Conservation (phyloP, 1,140 invertebrate species). For the Latrodectus geometricus region DNA sequence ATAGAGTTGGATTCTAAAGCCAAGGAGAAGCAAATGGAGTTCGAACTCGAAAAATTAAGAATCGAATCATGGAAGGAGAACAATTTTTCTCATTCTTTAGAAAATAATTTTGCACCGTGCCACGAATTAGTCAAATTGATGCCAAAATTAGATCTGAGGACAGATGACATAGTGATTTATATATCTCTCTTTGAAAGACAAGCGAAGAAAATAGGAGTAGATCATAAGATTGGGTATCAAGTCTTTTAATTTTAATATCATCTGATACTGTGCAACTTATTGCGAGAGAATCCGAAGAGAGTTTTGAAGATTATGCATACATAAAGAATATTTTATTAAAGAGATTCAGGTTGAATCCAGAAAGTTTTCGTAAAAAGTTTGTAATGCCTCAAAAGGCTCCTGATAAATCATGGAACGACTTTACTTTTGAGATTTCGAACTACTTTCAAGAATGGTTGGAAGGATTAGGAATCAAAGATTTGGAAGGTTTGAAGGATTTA, state of each 20-base stretch:
- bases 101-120: not conserved
- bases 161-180: not conserved
- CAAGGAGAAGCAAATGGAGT: no score
- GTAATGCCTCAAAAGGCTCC: not conserved
- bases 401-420: not conserved
- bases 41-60: no score
- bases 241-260: not conserved
- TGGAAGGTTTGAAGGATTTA: not conserved
- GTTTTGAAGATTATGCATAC: not conserved
- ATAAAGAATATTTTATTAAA: not conserved
- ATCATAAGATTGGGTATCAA: not conserved
- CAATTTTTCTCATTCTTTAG: not conserved
- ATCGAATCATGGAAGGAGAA: no score
- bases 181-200: not conserved
- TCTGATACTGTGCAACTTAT: not conserved
- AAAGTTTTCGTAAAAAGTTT: no score
- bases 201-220: not conserved
- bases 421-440: not conserved
- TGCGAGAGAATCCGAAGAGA: not conserved
- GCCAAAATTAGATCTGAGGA: not conserved
- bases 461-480: not conserved
- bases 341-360: not conserved
- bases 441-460: not conserved
- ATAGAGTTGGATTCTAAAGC: no score
- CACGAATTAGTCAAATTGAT: not conserved